Base-by-base conservation (phyloP, 1,140 invertebrate species). In the Bombus huntii region DNA sequence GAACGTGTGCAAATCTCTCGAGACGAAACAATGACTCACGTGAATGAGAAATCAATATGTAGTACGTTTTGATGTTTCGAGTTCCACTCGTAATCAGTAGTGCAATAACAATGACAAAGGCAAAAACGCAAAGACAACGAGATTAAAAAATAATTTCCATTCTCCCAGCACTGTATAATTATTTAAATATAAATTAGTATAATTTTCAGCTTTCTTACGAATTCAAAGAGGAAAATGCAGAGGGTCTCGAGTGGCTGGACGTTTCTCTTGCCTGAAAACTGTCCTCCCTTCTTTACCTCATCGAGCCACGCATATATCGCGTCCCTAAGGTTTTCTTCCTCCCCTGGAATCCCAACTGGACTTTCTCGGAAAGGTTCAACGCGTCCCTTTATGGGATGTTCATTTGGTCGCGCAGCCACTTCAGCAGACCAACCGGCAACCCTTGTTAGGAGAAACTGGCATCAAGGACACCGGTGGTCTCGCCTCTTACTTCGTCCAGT, bases 381-480 rank as follows among this genome's bases (percentile, higher is more conserved):
- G 74, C 57, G 76, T 83, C 80, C 44, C 87, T 88, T 88, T 88
- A 88, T 88, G 85, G 87, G 70, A 68, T 66, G 83, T 87, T 86
- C 87, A 82, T 86, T 66, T 66, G 84, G 80, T 76, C 75, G 82
- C 75, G 44, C 37, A 44, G 81, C 68, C 76, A 87, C 83, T 84
- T 88, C 82, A 84, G 77, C 72, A 39, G 75, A 80, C 57, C 81
- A 81, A 89, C 85, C 86, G 87, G 73, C 85, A 89, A 81, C 86
- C 90, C 91, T 92, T 93, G 90, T 93, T 92, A 91, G 91, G 91
- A 88, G 86, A 91, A 87, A 87, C 87, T 77, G 81, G 66, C 91
- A 85, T 88, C 90, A 92, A 92, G 91, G 90, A 88, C 88, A 87
- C 74, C 34, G 79, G 44, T 70, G 47, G 74, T 76, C 73, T 86